A percentile compares a stretch with the other conserved stretches of the same genome.
Conservation (phyloP, 2,797 vertebrate species). For the Mionectes olivaceus region DNA sequence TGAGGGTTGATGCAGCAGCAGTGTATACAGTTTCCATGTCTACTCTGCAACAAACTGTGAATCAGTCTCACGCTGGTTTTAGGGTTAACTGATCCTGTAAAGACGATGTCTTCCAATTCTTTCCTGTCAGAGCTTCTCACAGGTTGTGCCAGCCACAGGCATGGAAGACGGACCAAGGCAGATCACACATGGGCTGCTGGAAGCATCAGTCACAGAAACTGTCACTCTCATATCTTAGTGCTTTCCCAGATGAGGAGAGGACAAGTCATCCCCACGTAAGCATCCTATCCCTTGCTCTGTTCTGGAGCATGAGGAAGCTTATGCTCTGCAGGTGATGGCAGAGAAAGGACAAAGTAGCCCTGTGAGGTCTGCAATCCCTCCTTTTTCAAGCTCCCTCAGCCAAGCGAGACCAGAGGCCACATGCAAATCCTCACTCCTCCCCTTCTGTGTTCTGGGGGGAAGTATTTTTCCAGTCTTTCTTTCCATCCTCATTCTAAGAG, state of each 20-base stretch:
- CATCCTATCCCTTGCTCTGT: neutral
- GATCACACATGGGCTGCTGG: rapidly evolving
- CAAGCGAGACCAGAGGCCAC: neutral
- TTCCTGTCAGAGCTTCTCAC: neutral
- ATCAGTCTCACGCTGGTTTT: neutral
- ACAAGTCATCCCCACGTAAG: neutral
- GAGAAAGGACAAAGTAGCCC: neutral
- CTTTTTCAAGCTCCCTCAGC: neutral
- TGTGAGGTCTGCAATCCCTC: neutral
- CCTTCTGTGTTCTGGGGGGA: neutral
- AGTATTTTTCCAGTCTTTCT: neutral
- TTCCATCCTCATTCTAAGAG: neutral
- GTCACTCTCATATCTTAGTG: neutral
- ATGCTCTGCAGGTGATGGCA: neutral
- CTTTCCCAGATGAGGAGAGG: neutral
- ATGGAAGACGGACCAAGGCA: neutral
- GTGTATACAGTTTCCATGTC: neutral
- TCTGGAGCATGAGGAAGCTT: neutral
- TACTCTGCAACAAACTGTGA: neutral
- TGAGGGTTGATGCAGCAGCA: neutral
- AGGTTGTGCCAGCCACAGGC: neutral
- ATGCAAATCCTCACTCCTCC: neutral
- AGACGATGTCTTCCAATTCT: neutral
- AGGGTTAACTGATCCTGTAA: neutral
- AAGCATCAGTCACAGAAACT: neutral